These are phyloP conservation scores for Oreotragus oreotragus DNA, from an alignment of 2,113 vertebrate genomes.

Conservation along the genomic window DNA sequence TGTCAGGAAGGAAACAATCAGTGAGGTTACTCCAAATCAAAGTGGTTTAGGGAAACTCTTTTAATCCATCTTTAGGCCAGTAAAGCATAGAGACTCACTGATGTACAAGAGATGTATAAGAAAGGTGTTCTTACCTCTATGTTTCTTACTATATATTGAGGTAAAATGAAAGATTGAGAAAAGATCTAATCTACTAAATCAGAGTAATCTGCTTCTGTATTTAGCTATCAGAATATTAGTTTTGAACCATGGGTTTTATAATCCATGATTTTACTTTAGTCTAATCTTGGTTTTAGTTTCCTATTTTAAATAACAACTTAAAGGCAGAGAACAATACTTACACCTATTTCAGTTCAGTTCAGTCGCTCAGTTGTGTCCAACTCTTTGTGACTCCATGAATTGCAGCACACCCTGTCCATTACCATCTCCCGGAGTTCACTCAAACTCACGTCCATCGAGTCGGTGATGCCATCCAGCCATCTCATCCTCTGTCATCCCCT, in stretches of 20 bases:
- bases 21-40: constrained; percentile 38
- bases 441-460: no score
- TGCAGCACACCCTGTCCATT: accelerated
- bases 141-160: not conserved
- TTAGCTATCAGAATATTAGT: not conserved
- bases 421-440: no score
- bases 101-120: not conserved
- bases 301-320: not conserved
- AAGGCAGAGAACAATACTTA: not conserved
- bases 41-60: constrained; percentile 35
- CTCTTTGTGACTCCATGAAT: no score
- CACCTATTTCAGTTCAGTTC: not conserved
- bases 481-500: no score
- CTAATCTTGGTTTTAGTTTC: constrained; percentile 7
- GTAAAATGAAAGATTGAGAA: not conserved
- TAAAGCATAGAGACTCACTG: not conserved
- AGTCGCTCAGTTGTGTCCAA: accelerated
- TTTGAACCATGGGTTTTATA: constrained; percentile 12
- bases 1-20: constrained; percentile 54
- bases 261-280: not conserved
- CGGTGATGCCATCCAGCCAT: no score
- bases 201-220: not conserved
- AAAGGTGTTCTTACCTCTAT: not conserved
- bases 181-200: not conserved
- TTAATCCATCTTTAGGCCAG: not conserved